phyloP scores from a whole-genome alignment of 2,113 vertebrate genomes.

The Tupaia tana region DNA sequence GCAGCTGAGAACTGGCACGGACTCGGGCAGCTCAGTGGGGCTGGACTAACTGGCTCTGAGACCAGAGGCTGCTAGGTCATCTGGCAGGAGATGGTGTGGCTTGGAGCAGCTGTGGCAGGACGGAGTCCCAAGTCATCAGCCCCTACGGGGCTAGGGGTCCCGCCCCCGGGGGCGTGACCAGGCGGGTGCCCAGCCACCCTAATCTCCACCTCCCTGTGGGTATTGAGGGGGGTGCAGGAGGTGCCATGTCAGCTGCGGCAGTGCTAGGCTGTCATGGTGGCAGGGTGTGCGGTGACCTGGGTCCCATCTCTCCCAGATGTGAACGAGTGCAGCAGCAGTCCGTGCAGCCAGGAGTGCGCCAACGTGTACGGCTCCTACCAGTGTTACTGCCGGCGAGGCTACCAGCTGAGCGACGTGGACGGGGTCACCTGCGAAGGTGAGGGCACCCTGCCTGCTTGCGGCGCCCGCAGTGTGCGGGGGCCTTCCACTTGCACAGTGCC shows the following conservation, averaged over 20 bases:
- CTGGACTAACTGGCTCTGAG: accelerated
- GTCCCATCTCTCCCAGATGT: constrained; percentile 85
- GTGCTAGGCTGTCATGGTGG: neutral
- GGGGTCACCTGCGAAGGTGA: constrained; percentile 96
- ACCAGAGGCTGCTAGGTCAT: neutral
- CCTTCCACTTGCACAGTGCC: too few relatives aligned
- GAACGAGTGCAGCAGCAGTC: constrained; percentile 94
- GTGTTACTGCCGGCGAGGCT: constrained; percentile 98
- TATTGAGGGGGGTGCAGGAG: too few relatives aligned
- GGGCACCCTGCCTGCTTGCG: neutral
- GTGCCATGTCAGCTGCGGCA: too few relatives aligned
- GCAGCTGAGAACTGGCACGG: neutral
- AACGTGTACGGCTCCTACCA: constrained; percentile 98
- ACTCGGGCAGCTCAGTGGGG: accelerated
- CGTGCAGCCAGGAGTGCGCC: constrained; percentile 97
- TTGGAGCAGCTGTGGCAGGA: neutral
- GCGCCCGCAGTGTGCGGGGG: too few relatives aligned
- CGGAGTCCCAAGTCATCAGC: neutral
- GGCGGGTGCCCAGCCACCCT: neutral
- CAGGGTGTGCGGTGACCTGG: accelerated
- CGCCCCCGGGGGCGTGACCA: accelerated
- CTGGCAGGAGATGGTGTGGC: accelerated
- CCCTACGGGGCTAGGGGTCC: accelerated
- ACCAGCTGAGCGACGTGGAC: constrained; percentile 97
- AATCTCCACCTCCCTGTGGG: accelerated